These are phyloP conservation scores for Thymelicus sylvestris DNA, from an alignment of 2,888 invertebrate species.

Conservation along the genomic window DNA sequence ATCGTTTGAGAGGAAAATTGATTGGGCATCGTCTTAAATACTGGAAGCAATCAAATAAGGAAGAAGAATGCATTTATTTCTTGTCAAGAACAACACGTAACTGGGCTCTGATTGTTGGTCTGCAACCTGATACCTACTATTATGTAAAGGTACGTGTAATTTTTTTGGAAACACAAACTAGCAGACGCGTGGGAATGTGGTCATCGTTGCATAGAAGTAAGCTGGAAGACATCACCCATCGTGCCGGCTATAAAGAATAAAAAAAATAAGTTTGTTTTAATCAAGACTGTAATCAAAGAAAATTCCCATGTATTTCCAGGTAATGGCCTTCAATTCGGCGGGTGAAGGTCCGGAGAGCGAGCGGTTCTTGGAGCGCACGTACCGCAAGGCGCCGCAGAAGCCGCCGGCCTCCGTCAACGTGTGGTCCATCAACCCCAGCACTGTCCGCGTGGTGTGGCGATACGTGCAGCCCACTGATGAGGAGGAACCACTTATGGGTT, in stretches of 20 bases:
- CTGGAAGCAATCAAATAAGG: conserved; percentile 91
- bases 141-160: conserved; percentile 88
- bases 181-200: too few species aligned
- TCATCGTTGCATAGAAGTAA: too few species aligned
- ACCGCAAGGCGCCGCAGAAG: conserved; percentile 96
- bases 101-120: conserved; percentile 96
- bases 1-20: conserved; percentile 93
- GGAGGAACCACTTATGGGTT: conserved; percentile 97
- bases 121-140: conserved; percentile 97
- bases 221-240: too few species aligned
- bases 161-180: background rate
- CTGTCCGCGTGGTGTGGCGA: conserved; percentile 95
- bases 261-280: background rate
- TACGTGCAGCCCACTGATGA: conserved; percentile 95
- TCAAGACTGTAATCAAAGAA: too few species aligned
- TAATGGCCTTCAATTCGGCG: conserved; percentile 98
- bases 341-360: conserved; percentile 98
- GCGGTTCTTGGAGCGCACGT: conserved; percentile 93
- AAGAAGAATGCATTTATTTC: conserved; percentile 93
- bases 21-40: conserved; percentile 97
- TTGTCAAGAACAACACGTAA: conserved; percentile 92
- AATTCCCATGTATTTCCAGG: conserved; percentile 52
- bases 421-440: conserved; percentile 92
- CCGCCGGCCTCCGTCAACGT: conserved; percentile 97
- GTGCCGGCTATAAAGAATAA: too few species aligned